A percentile compares a stretch with the other conserved stretches of the same genome.
Evolutionary conservation across 2,888 invertebrate species (phyloP).

Genomic region (Pyralis farinalis): DNA sequence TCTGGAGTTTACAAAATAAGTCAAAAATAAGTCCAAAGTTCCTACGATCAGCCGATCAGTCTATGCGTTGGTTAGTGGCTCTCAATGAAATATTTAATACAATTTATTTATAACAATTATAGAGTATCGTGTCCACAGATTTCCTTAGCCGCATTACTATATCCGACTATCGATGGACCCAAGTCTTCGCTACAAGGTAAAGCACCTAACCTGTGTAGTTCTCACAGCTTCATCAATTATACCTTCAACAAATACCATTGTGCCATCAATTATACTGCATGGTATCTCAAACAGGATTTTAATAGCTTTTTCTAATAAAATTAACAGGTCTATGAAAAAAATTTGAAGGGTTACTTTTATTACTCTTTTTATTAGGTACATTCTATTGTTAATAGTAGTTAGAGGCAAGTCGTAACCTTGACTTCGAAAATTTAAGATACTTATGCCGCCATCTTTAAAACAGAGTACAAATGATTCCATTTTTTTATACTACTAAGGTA

Average conservation of each 20-base stretch:
- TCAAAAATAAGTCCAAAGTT: too few species aligned
- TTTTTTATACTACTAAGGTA: too few species aligned
- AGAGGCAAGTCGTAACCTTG: too few species aligned
- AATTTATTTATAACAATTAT: not conserved
- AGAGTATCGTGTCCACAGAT: not conserved
- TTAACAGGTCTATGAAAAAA: conserved; percentile 35
- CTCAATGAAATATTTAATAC: not conserved
- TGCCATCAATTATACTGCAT: conserved; percentile 31
- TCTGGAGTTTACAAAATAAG: too few species aligned
- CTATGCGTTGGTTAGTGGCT: too few species aligned
- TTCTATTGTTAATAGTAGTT: too few species aligned
- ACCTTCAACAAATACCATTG: conserved; percentile 31
- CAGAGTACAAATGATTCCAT: too few species aligned
- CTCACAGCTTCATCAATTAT: conserved; percentile 37
- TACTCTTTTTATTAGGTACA: too few species aligned
- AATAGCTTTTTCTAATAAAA: conserved; percentile 33
- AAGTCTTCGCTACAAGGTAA: conserved; percentile 6
- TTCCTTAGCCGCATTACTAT: conserved; percentile 6
- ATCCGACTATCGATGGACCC: conserved; percentile 14
- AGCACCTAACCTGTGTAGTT: conserved; percentile 9
- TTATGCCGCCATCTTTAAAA: too few species aligned
- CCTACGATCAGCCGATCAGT: too few species aligned
- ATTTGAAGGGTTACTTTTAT: not conserved
- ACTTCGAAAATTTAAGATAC: too few species aligned
- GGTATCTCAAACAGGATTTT: conserved; percentile 8